Conservation (phyloP, 2,888 invertebrate genomes). For the Cosmopolites sordidus region DNA sequence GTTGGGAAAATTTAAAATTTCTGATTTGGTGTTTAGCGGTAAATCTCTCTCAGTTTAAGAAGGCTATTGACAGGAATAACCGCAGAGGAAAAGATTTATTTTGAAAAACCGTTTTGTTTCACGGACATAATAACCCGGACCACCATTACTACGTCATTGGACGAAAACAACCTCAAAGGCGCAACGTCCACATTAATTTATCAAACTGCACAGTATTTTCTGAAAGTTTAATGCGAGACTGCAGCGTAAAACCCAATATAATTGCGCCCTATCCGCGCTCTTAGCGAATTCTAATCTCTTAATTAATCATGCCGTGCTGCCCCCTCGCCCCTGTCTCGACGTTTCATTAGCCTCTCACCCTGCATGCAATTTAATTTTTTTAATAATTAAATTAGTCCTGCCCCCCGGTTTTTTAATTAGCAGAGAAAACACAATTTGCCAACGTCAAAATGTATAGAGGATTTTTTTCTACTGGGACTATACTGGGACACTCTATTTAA, state of each 20-base stretch:
- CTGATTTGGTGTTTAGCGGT: no score
- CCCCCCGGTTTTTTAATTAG: slow-evolving; percentile 1
- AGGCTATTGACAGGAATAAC: no score
- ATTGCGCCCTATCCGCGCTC: slow-evolving; percentile 4
- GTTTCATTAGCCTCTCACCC: slow-evolving; percentile 50
- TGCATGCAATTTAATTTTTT: slow-evolving; percentile 49
- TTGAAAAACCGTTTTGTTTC: no score
- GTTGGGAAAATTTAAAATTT: no score
- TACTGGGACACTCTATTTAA: no score
- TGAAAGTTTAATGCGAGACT: neutral
- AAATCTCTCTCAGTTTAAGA: no score
- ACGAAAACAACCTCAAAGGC: no score
- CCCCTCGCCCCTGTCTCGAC: slow-evolving; percentile 41
- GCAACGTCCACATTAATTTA: neutral
- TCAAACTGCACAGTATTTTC: neutral
- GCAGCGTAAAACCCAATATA: neutral
- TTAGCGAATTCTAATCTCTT: slow-evolving; percentile 37
- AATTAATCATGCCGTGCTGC: slow-evolving; percentile 45
- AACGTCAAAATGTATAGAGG: no score
- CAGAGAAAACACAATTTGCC: neutral
- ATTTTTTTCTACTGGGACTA: no score
- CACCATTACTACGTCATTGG: no score
- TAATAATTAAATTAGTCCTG: slow-evolving; percentile 23
- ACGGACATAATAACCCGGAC: no score
- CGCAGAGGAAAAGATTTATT: no score